phyloP scores from a whole-genome alignment of 2,888 invertebrate species.

The Ophion ventricosus region DNA sequence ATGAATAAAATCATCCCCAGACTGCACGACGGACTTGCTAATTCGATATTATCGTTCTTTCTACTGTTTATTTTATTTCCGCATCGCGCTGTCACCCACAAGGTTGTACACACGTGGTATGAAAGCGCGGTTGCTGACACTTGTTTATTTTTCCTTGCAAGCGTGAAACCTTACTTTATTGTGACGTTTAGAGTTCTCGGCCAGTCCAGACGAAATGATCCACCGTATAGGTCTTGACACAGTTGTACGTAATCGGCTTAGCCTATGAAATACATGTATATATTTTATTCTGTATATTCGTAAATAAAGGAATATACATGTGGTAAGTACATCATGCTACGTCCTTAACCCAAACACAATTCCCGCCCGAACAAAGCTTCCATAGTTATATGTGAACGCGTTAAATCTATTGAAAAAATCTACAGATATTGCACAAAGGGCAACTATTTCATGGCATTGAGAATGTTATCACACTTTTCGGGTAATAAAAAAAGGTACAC shows the following conservation, averaged over 20 bases:
- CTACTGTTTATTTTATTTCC: not conserved
- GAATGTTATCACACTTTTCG: no score
- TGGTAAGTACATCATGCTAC: not conserved
- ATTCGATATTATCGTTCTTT: not conserved
- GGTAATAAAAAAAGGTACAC: no score
- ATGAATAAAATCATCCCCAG: not conserved
- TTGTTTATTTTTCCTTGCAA: constrained; percentile 20
- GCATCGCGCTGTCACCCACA: not conserved
- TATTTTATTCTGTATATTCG: not conserved
- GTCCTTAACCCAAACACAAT: not conserved
- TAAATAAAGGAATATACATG: not conserved
- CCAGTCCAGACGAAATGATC: not conserved
- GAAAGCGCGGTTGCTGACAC: constrained; percentile 28
- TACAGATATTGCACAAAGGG: no score
- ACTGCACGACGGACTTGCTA: not conserved
- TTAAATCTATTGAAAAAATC: not conserved
- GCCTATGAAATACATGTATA: not conserved
- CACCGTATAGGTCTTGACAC: constrained; percentile 8
- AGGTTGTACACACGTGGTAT: not conserved
- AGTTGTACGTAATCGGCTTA: constrained; percentile 11
- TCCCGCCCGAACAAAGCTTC: not conserved
- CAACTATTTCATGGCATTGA: not conserved
- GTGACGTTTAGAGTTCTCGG: constrained; percentile 2
- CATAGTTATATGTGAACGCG: not conserved
- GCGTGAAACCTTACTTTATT: constrained; percentile 38